These are phyloP conservation scores for Eulemur rubriventer DNA, from an alignment of 2,797 vertebrate species.

Conservation along the genomic window DNA sequence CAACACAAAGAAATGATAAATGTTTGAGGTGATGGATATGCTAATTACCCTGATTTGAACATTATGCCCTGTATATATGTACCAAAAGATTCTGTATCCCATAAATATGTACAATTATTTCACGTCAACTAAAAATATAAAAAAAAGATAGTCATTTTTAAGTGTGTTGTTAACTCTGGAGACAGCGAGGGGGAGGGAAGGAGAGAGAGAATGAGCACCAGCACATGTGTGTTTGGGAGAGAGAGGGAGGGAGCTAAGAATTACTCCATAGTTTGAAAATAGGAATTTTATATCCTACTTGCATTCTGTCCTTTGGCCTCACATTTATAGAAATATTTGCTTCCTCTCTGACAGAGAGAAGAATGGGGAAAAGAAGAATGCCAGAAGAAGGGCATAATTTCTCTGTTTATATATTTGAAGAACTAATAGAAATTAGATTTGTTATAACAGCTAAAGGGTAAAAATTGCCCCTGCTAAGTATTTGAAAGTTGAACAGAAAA, in stretches of 20 bases:
- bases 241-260: not conserved
- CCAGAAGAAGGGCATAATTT: not conserved
- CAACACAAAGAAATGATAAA: not conserved
- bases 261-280: constrained; percentile 3
- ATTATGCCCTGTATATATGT: not conserved
- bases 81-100: not conserved
- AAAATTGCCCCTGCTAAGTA: not conserved
- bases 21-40: not conserved
- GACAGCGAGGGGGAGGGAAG: not conserved
- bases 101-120: not conserved
- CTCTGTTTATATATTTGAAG: constrained; percentile 43
- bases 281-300: constrained; percentile 34
- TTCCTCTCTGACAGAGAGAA: not conserved
- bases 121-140: not conserved
- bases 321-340: constrained; percentile 5
- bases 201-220: no score
- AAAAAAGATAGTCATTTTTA: not conserved
- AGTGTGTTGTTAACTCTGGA: not conserved
- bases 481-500: not conserved
- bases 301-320: not conserved
- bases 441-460: not conserved
- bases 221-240: not conserved
- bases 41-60: not conserved
- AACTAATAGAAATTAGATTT: constrained; percentile 36
- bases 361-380: not conserved